A percentile compares a stretch with the other conserved stretches of the same genome.
Evolutionary conservation across 2,797 vertebrate species (phyloP).

Genomic region (Rhincodon typus): DNA sequence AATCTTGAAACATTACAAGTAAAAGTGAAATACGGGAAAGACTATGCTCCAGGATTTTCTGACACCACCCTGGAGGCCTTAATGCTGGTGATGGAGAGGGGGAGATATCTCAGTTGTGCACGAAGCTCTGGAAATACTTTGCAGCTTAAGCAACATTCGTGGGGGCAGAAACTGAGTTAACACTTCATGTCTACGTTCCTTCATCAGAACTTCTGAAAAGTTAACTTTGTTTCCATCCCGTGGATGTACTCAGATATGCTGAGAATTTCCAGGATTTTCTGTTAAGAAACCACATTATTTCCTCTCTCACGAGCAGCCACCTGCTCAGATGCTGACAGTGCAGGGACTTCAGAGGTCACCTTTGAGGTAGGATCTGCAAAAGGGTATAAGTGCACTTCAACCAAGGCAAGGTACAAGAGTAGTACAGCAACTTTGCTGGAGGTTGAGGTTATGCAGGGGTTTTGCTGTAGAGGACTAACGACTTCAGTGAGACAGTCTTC

Average conservation of each 20-base stretch:
- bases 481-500: not conserved
- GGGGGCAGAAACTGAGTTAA: not conserved
- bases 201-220: not conserved
- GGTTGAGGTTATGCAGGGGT: not conserved
- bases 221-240: not conserved
- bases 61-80: too few species aligned
- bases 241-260: not conserved
- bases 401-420: not conserved
- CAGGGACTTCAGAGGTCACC: not conserved
- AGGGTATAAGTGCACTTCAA: not conserved
- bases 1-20: too few species aligned
- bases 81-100: not conserved
- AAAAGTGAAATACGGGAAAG: too few species aligned
- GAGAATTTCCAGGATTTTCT: not conserved
- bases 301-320: not conserved
- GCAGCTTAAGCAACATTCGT: not conserved
- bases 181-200: not conserved
- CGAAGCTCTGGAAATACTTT: too few species aligned
- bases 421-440: not conserved
- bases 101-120: not conserved
- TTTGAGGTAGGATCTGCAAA: not conserved
- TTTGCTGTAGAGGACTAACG: not conserved
- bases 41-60: too few species aligned
- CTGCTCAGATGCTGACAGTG: not conserved
- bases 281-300: not conserved